phyloP scores from a whole-genome alignment of 1,140 invertebrate genomes.

The Formica exsecta region DNA sequence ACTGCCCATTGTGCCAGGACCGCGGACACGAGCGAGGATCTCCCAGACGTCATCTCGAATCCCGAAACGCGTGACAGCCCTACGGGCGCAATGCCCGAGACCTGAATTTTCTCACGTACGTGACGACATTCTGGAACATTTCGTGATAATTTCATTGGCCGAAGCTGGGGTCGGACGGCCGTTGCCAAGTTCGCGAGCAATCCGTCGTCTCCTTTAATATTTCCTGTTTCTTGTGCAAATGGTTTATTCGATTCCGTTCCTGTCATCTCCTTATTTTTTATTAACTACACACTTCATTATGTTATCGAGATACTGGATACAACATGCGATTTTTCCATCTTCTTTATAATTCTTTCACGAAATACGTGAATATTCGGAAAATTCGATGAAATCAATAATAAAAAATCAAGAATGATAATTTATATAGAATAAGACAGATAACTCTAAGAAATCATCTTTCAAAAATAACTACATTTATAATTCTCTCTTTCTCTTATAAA shows the following conservation, averaged over 20 bases:
- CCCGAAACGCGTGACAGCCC: slow-evolving; percentile 49
- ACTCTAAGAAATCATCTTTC: not conserved
- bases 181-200: slow-evolving; percentile 6
- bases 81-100: slow-evolving; percentile 32
- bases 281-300: slow-evolving; percentile 36
- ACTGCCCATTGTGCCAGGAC: slow-evolving; percentile 50
- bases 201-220: slow-evolving; percentile 54
- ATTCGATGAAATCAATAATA: not conserved
- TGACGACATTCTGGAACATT: slow-evolving; percentile 64
- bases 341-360: not conserved
- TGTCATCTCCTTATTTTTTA: not conserved
- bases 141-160: slow-evolving; percentile 58
- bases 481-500: not conserved
- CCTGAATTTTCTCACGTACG: slow-evolving; percentile 64
- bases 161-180: not conserved
- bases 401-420: not conserved
- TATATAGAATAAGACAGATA: not conserved
- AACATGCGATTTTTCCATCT: not conserved
- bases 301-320: not conserved
- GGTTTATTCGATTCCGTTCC: slow-evolving; percentile 10
- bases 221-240: slow-evolving; percentile 30
- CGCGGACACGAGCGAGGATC: slow-evolving; percentile 41
- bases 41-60: slow-evolving; percentile 57
- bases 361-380: not conserved
- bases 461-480: not conserved